These are phyloP conservation scores for Meleagris gallopavo DNA, from an alignment of 2,113 vertebrate genomes.

Conservation along the genomic window DNA sequence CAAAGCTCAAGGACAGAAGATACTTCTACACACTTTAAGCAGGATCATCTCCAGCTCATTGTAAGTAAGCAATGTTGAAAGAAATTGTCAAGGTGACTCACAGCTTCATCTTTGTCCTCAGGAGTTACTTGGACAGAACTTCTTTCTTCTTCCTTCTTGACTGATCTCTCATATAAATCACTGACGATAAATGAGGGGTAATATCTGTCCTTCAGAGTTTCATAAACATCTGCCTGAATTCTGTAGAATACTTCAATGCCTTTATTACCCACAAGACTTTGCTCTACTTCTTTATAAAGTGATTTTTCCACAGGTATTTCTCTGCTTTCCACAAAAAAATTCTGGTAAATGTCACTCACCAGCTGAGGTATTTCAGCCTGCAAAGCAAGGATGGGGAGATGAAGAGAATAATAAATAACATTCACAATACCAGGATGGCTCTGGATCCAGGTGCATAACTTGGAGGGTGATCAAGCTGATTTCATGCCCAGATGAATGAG, in stretches of 20 bases:
- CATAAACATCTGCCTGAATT: constrained; percentile 89
- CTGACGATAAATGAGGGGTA: constrained; percentile 97
- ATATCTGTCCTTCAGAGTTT: constrained; percentile 93
- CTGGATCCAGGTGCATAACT: background rate
- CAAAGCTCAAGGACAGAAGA: background rate
- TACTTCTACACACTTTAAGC: background rate
- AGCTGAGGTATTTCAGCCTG: constrained; percentile 96
- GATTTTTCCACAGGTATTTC: constrained; percentile 96
- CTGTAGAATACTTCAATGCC: constrained; percentile 93
- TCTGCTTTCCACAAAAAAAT: constrained; percentile 95
- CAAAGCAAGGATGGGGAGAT: background rate
- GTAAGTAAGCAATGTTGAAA: background rate
- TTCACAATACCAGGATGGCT: background rate
- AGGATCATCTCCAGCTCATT: background rate
- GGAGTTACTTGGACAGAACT: constrained; percentile 80
- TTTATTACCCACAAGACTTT: constrained; percentile 97
- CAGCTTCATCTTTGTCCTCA: constrained; percentile 88
- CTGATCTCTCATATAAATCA: constrained; percentile 90
- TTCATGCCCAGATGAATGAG: background rate
- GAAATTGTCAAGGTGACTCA: constrained; percentile 70
- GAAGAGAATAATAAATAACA: background rate
- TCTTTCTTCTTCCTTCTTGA: constrained; percentile 86
- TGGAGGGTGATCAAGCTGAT: background rate
- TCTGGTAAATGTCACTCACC: constrained; percentile 98
- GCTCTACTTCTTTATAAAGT: constrained; percentile 97